Conservation (phyloP, 92 coral and sea anemone species). For the Umimayanthus chanpuru region DNA sequence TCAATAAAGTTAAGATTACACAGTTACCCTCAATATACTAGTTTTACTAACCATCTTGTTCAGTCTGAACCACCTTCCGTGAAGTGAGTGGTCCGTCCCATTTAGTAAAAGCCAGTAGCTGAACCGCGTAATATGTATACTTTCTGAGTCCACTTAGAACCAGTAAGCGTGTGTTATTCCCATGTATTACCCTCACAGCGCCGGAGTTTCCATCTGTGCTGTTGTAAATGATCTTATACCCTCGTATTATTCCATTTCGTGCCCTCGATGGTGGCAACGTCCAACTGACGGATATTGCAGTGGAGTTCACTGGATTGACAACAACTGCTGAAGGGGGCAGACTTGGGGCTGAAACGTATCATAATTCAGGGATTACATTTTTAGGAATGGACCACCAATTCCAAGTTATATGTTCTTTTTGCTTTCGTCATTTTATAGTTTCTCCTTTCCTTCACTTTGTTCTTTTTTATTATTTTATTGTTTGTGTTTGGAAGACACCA, state of each 20-base stretch:
- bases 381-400: too few relatives aligned
- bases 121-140: background rate
- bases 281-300: conserved; percentile 31
- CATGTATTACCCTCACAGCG: background rate
- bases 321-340: conserved; percentile 27
- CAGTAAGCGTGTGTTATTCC: background rate
- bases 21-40: too few relatives aligned
- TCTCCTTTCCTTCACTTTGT: too few relatives aligned
- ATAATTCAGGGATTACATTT: too few relatives aligned
- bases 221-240: background rate
- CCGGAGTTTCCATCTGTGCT: background rate
- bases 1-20: too few relatives aligned
- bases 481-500: too few relatives aligned
- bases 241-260: conserved; percentile 15
- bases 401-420: too few relatives aligned
- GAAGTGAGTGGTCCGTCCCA: conserved; percentile 12
- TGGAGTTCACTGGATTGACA: conserved; percentile 18
- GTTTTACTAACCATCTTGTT: conserved; percentile 18
- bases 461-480: too few relatives aligned
- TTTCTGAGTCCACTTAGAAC: conserved; percentile 10
- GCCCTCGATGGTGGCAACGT: conserved; percentile 10
- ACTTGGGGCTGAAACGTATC: conserved; percentile 1
- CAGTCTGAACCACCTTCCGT: background rate
- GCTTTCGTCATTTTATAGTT: too few relatives aligned
- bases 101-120: conserved; percentile 15